Percentiles rank a stretch among this genome's conserved stretches.
Conservation (phyloP, 2,797 vertebrate species). For the Diplodus puntazzo region DNA sequence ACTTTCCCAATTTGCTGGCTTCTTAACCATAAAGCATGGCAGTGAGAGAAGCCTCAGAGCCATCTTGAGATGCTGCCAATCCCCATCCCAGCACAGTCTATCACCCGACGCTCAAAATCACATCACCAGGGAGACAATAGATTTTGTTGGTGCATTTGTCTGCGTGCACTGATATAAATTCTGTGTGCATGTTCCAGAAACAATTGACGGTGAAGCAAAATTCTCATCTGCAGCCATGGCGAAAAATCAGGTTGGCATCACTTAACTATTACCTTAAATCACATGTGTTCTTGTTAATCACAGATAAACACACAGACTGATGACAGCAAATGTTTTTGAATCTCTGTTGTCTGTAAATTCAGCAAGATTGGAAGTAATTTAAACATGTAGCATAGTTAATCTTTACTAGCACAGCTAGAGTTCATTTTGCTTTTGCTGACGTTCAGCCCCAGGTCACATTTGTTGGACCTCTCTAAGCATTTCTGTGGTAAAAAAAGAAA, state of each 20-base stretch:
- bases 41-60: slow-evolving; percentile 78
- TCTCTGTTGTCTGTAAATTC: background rate
- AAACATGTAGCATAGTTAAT: background rate
- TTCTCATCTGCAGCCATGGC: slow-evolving; percentile 61
- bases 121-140: slow-evolving; percentile 75
- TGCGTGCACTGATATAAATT: slow-evolving; percentile 45
- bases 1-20: slow-evolving; percentile 87
- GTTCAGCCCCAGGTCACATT: slow-evolving; percentile 37
- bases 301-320: slow-evolving; percentile 48
- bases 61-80: slow-evolving; percentile 79
- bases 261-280: slow-evolving; percentile 42
- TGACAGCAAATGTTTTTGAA: slow-evolving; percentile 30
- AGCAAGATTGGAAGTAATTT: background rate
- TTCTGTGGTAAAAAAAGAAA: slow-evolving; percentile 25
- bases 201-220: slow-evolving; percentile 52
- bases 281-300: slow-evolving; percentile 55
- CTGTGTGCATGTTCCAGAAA: slow-evolving; percentile 52
- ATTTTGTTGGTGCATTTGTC: slow-evolving; percentile 60
- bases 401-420: background rate
- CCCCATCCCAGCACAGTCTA: slow-evolving; percentile 63
- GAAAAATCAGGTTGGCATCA: slow-evolving; percentile 48
- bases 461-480: slow-evolving; percentile 55
- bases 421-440: slow-evolving; percentile 39
- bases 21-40: slow-evolving; percentile 84
- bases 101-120: slow-evolving; percentile 67